phyloP scores from a whole-genome alignment of 2,888 invertebrate genomes.

The Luffia ferchaultella region DNA sequence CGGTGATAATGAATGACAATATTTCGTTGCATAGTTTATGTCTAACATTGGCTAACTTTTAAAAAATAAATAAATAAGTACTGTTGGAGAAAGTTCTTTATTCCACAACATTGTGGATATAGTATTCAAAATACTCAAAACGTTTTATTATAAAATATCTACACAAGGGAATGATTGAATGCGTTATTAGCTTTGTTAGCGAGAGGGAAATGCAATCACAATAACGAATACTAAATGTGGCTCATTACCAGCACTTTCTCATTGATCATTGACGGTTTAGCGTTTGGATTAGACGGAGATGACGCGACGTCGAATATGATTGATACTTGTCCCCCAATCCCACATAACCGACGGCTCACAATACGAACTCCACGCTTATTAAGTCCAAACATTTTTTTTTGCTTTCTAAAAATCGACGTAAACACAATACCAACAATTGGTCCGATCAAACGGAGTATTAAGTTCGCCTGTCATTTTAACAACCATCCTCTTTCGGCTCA shows the following conservation, averaged over 20 bases:
- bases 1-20: too few species aligned
- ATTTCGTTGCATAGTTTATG: too few species aligned
- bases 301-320: constrained; percentile 41
- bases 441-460: constrained; percentile 65
- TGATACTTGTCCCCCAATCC: constrained; percentile 51
- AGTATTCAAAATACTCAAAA: too few species aligned
- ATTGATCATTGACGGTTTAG: constrained; percentile 47
- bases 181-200: neutral
- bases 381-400: constrained; percentile 31
- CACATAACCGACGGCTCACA: constrained; percentile 22
- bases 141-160: too few species aligned
- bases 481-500: constrained; percentile 37
- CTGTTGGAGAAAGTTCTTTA: too few species aligned
- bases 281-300: constrained; percentile 41
- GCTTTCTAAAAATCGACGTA: constrained; percentile 53
- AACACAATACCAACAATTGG: constrained; percentile 63
- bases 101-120: too few species aligned
- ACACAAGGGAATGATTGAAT: constrained; percentile 29
- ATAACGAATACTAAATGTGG: constrained; percentile 8
- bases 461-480: constrained; percentile 64
- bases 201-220: neutral
- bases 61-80: too few species aligned
- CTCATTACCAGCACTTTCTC: constrained; percentile 35
- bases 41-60: too few species aligned
- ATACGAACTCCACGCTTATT: constrained; percentile 27